Percentiles rank a stretch among this genome's conserved stretches.
Conservation (phyloP, 64 coral and sea anemone genomes). For the Actinia tenebrosa region DNA sequence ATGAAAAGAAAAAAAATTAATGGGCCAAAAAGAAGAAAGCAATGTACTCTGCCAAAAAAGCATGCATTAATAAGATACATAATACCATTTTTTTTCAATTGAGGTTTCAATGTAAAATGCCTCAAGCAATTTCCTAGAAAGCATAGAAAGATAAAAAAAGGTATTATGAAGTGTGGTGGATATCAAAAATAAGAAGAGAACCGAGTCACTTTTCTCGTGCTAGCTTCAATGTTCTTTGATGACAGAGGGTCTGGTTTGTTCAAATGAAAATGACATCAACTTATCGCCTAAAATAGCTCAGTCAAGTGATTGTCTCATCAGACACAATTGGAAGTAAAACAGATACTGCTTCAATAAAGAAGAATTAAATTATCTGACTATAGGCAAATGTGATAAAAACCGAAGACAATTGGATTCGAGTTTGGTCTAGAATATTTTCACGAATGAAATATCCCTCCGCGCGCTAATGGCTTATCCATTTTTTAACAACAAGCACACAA, state of each 20-base stretch:
- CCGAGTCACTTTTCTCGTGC: not conserved
- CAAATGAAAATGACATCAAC: not conserved
- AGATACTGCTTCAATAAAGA: not conserved
- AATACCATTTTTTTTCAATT: not conserved
- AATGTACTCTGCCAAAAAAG: not conserved
- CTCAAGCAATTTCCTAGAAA: not conserved
- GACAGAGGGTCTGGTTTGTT: not conserved
- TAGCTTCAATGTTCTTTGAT: not conserved
- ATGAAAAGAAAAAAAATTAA: not conserved
- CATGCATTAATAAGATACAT: not conserved
- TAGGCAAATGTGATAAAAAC: not conserved
- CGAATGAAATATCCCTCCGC: not conserved
- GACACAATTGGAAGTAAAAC: not conserved
- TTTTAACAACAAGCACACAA: not conserved
- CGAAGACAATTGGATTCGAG: not conserved
- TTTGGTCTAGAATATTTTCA: slow-evolving; percentile 1
- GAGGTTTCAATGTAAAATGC: not conserved
- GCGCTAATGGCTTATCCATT: not conserved
- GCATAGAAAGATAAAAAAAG: not conserved
- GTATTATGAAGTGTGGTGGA: not conserved
- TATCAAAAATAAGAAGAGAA: not conserved
- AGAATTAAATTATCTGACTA: not conserved
- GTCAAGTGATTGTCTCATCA: not conserved
- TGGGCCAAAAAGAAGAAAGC: not conserved
- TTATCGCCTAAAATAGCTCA: not conserved